A percentile compares a stretch with the other conserved stretches of the same genome.
These are phyloP conservation scores for Luidia sarsii DNA, from an alignment of 53 echinoderm and acorn worm species.

Conservation along the genomic window DNA sequence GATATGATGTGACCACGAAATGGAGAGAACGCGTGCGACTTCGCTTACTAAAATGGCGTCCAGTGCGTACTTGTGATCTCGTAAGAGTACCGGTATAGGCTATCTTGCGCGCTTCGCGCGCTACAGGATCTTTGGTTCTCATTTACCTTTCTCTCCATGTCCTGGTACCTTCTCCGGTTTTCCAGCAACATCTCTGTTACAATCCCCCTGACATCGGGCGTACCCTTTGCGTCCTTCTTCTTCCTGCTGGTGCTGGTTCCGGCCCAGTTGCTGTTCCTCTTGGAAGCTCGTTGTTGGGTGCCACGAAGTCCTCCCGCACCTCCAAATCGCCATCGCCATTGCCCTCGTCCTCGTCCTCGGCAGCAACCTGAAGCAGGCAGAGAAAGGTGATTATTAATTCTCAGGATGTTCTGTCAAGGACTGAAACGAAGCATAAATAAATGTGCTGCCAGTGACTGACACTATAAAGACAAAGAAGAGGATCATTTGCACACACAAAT, in stretches of 20 bases:
- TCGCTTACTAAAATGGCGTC: too few species aligned
- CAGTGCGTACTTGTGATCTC: too few species aligned
- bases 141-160: not conserved
- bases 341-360: slow-evolving; percentile 6
- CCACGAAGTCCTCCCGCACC: not conserved
- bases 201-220: slow-evolving; percentile 5
- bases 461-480: slow-evolving; percentile 7
- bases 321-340: not conserved
- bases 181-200: slow-evolving; percentile 5
- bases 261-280: not conserved
- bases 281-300: slow-evolving; percentile 5
- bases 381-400: not conserved
- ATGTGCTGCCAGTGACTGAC: slow-evolving; percentile 5
- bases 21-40: too few species aligned
- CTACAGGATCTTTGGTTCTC: too few species aligned
- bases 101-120: too few species aligned
- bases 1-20: too few species aligned
- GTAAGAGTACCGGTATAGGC: too few species aligned
- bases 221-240: slow-evolving; percentile 4
- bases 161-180: not conserved
- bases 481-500: slow-evolving; percentile 9
- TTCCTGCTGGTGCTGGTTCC: slow-evolving; percentile 7
- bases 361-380: not conserved
- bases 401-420: not conserved
- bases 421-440: too few species aligned